Evolutionary conservation across 2,113 vertebrate species (phyloP), one percentile per base, ranked within the genome.

Genomic region (Willisornis vidua): DNA sequence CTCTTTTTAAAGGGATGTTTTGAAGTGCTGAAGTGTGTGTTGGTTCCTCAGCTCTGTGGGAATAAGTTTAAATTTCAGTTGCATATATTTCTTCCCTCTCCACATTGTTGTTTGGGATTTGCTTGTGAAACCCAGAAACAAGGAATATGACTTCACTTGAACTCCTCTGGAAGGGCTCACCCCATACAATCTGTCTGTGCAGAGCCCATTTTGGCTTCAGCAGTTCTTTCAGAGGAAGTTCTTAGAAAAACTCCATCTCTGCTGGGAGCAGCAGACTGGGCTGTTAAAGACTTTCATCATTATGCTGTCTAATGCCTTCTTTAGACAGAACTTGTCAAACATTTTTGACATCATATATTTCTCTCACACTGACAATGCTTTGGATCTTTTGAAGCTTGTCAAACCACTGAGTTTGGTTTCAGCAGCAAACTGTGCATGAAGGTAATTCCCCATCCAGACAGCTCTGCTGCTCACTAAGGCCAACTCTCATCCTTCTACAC

Each of bases 121-220:
- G 14, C n/a, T 74, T 77, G 24, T 57, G 35, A 55, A 85, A 59
- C 15, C 49, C 52, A 52, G 37, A 91, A 74, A 18, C 4, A 37
- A n/a, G 29, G 55, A 58, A 15, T 16, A 46, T 0, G 0, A 11
- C 28, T 66, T 66, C 14, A 57, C 41, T 23, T 24, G 39, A n/a
- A 54, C 23, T 67, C 49, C 35, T 61, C 63, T 65, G 57, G 55
- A 89, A 89, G 45, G 24, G 29, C 23, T 45, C 28, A 8, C 17
- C 9, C 66, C n/a, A 33, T 37, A 22, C 66, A 54, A 1, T 37
- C 31, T 39, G 3, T 31, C 68, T 72, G 72, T 3, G 3, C 48
- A 67, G 78, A 71, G 39, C 28, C 35, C 43, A 23, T 71, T 79
- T 62, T 90, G 83, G 57, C 24, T 81, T 49, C 41, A 29, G 18